Percentiles rank a stretch among this genome's conserved stretches.
Evolutionary conservation across 2,113 vertebrate species (phyloP).

Genomic region (Lasiurus borealis): DNA sequence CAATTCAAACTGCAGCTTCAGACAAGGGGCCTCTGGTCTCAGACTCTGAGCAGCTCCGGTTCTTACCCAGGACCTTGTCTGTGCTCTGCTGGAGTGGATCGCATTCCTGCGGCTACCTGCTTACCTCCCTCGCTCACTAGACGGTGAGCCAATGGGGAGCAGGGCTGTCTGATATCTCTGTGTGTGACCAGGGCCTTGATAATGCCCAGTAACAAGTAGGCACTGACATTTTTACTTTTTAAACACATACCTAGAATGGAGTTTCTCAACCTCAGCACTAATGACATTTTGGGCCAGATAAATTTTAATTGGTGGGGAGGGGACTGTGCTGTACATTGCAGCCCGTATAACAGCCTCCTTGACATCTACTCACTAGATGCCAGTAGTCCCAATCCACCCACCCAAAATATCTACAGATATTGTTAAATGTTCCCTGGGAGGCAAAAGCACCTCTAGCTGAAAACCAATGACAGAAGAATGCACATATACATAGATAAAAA

Average conservation of each 20-base stretch:
- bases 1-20: not conserved
- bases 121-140: not conserved
- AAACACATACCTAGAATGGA: not conserved
- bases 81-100: not conserved
- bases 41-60: not conserved
- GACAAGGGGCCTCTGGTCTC: not conserved
- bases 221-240: not conserved
- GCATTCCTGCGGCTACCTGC: not conserved
- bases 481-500: not conserved
- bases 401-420: not conserved
- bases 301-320: not conserved
- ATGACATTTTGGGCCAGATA: not conserved
- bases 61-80: not conserved
- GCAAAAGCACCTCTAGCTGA: not conserved
- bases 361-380: not conserved
- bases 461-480: not conserved
- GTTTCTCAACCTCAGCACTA: not conserved
- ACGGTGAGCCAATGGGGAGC: not conserved
- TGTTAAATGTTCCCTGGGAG: not conserved
- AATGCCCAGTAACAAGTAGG: not conserved
- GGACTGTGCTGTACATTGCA: not conserved
- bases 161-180: not conserved
- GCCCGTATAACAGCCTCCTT: not conserved
- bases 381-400: not conserved
- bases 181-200: not conserved